Evolutionary conservation across 2,888 invertebrate species (phyloP), one percentile per base, ranked within the genome.

Genomic region (Cheilosia urbana): DNA sequence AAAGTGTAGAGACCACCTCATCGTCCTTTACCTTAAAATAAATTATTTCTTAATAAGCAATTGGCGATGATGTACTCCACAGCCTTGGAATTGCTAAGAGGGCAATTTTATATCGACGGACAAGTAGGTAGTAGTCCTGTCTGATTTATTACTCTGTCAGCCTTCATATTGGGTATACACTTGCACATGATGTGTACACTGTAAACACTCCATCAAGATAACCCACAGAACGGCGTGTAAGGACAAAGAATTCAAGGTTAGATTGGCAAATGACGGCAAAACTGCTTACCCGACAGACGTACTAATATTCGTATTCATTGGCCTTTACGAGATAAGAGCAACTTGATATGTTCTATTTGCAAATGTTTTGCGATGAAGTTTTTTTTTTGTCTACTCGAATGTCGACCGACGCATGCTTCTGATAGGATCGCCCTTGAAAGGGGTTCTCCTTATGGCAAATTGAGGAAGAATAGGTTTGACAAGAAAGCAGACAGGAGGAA

Each of bases 61-160:
- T 51, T 30, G 13, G 51, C 60, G 51, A n/a, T 15, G 15, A 55
- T 30, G 60, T 51, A 51, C n/a, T 51, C 51, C 51, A 69, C 55
- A 30, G 17, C 78, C 77, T 69, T 78, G 77, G 57, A 69, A 69
- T 13, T 13, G 53, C 45, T 53, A 55, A 21, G 57, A 17, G 58
- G 34, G 40, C 60, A 62, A 68, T 53, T 45, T 45, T 47, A 17
- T 27, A 49, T 19, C n/a, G 37, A 66, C 19, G 57, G 66, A 51
- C 66, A 60, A 65, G 55, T 55, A 24, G 19, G n/a, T 24, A 47
- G 15, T 51, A 66, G 76, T 42, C 24, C 27, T 37, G 47, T 37
- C 57, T 69, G 78, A 77, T 78, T 78, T 78, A 78, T 63, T 62
- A 53, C 68, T 62, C 19, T 27, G 49, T 51, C 17, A 73, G 51